These are phyloP conservation scores for Palythoa heliodiscus DNA, from an alignment of 92 coral and sea anemone species.

Conservation along the genomic window DNA sequence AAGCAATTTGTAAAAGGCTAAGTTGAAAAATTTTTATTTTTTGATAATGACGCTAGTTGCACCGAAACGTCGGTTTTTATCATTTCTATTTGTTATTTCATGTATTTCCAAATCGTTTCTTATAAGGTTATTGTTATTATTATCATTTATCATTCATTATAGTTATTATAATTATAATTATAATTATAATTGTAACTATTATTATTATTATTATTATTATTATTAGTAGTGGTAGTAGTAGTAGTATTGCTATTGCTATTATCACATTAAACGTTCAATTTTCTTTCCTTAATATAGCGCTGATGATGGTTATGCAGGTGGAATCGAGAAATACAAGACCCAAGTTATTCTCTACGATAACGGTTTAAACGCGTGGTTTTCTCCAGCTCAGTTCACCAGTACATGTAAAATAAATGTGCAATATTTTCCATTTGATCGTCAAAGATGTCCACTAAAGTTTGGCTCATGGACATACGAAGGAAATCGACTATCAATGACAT, in stretches of 20 bases:
- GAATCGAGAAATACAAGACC: constrained; percentile 85
- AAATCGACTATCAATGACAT: constrained; percentile 75
- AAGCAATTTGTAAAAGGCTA: no score
- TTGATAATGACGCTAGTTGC: no score
- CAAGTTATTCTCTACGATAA: constrained; percentile 64
- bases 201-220: no score
- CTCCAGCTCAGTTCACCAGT: constrained; percentile 89
- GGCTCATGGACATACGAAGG: constrained; percentile 96
- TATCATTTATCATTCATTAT: no score
- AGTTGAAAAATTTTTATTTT: no score
- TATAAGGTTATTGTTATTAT: no score
- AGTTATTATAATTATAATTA: no score
- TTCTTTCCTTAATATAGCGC: constrained; percentile 59
- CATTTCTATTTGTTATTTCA: no score
- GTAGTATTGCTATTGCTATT: background rate
- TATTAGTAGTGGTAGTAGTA: no score
- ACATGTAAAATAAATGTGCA: constrained; percentile 88
- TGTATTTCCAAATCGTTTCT: no score
- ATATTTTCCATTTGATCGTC: constrained; percentile 94
- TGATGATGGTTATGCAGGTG: constrained; percentile 90
- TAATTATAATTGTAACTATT: no score
- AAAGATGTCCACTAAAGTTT: constrained; percentile 83
- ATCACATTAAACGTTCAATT: background rate
- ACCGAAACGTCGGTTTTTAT: no score
- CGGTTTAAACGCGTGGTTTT: constrained; percentile 79